Evolutionary conservation across 2,888 invertebrate genomes (phyloP), one percentile per base, ranked within the genome.

Genomic region (Drosophila buzzatii): DNA sequence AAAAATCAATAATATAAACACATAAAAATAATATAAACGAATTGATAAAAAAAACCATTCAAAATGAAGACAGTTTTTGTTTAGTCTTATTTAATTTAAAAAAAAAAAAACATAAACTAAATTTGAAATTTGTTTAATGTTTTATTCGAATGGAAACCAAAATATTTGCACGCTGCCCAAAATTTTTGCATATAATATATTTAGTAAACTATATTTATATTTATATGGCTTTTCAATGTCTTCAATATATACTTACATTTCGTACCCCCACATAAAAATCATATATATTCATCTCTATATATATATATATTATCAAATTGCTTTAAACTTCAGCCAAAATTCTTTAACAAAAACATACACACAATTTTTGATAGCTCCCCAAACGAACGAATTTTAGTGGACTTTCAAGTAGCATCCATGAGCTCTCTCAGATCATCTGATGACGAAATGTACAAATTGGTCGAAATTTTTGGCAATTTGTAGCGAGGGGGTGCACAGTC

Each of bases 361-460:
- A 14, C 76, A 67, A 76, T 75, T 73, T 73, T 73, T 72, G 73
- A 79, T 63, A 76, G 80, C 79, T 76, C 73, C 56, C 56, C 52
- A 60, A 66, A 51, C 57, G 68, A 66, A 35, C 59, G 65, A 53
- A n/a, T 58, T 58, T 64, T 61, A 44, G 68, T 64, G 59, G 45
- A 73, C 77, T 78, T 81, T 81, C 74, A 73, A 73, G 68, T 73
- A 73, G 73, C 61, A 66, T 70, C 75, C 79, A 86, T 79, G 85
- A 87, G 92, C 92, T 91, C 92, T 92, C 92, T 93, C 95, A 95
- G 95, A 95, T 95, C 95, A 95, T 95, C 95, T 95, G 95, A 95
- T 95, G 95, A 94, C 94, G 92, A 94, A 94, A 95, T 95, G 95
- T 95, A 95, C 95, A 95, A 95, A 95, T 94, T 91, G 89, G 86